Evolutionary conservation across 2,888 invertebrate species (phyloP), one percentile per base, ranked within the genome.

Genomic region (Epistrophella euchroma): DNA sequence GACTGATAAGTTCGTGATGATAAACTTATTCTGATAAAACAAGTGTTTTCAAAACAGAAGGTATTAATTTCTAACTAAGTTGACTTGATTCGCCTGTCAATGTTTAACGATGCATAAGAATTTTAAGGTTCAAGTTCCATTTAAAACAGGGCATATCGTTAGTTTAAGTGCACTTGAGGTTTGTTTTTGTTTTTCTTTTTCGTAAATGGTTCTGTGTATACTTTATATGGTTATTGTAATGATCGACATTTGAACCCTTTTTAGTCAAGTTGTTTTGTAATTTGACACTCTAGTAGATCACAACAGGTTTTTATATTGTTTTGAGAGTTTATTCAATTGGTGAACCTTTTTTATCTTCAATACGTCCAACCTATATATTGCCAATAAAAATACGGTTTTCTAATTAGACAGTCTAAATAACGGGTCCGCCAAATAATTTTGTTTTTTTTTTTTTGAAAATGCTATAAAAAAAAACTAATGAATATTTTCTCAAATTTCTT

Each of bases 1-100:
- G 47, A 66, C 45, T 66, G 66, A 66, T 66, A 66, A 66, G 32
- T 60, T 9, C 47, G 32, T 64, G 64, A 64, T 45, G 64, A 45
- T 45, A 45, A 45, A 45, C 45, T 64, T 28, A 45, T 64, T 64
- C 47, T 28, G 4, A 13, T 40, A 45, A 64, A 32, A 25, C 47
- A 47, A 47, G 47, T 66, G 32, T 64, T 28, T 45, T 64, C 6
- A 10, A 45, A 45, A 13, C 66, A 66, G 28, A 50, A 50, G 45
- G 47, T 35, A 47, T 47, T 15, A 35, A 47, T 47, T 62, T 43
- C 13, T 7, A 13, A 32, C 22, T 52, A 40, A 60, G 47, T 66
- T 66, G 9, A 66, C 45, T 66, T 15, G 32, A 15, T 66, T 66
- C 47, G 47, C 6, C 19, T 47, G 47, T 35, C 66, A 19, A 35